Percentiles rank a stretch among this genome's conserved stretches.
These are phyloP conservation scores for Poeciliopsis occidentalis DNA, from an alignment of 2,113 vertebrate genomes.

Conservation along the genomic window DNA sequence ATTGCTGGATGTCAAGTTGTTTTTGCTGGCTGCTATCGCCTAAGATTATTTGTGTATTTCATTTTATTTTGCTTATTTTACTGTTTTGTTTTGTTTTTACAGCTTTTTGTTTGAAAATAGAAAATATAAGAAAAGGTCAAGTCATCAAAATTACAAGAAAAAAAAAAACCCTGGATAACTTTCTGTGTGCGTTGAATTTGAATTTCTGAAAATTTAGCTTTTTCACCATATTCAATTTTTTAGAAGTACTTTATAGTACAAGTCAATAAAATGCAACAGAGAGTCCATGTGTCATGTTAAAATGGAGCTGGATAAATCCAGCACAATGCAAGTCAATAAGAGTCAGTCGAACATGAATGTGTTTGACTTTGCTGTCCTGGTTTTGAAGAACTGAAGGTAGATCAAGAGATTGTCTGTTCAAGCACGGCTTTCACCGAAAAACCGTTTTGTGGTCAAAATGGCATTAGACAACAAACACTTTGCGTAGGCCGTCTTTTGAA, in stretches of 20 bases:
- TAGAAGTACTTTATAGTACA: not conserved
- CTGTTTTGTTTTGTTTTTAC: too few relatives aligned
- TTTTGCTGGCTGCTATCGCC: too few relatives aligned
- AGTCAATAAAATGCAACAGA: not conserved
- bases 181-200: too few relatives aligned
- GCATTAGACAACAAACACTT: not conserved
- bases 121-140: too few relatives aligned
- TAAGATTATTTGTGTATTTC: too few relatives aligned
- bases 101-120: too few relatives aligned
- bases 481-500: not conserved
- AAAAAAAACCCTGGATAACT: too few relatives aligned
- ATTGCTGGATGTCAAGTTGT: too few relatives aligned
- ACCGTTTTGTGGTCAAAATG: not conserved
- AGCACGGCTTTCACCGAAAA: not conserved
- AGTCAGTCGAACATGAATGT: not conserved
- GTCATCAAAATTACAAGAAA: too few relatives aligned
- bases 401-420: conserved; percentile 22
- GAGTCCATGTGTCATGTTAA: not conserved
- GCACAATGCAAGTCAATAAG: not conserved
- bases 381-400: conserved; percentile 85
- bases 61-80: too few relatives aligned
- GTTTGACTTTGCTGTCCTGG: conserved; percentile 67
- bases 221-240: not conserved
- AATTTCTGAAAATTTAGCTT: not conserved
- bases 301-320: not conserved